Percentiles rank a stretch among this genome's conserved stretches.
phyloP scores from a whole-genome alignment of 35 echinoderm and acorn worm species.

The Patiria miniata region DNA sequence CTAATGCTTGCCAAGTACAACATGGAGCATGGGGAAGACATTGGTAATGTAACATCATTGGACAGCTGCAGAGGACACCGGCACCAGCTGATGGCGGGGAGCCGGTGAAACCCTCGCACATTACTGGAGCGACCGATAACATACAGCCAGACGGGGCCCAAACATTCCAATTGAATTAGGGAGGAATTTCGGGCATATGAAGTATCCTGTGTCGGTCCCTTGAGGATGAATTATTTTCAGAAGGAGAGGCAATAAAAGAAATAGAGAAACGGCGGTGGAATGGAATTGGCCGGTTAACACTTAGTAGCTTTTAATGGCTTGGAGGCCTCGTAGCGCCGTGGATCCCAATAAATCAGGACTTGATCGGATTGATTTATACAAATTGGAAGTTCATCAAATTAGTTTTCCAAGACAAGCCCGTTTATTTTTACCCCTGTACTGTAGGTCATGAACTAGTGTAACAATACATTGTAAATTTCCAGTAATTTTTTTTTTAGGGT shows the following conservation, averaged over 20 bases:
- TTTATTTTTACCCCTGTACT: neutral
- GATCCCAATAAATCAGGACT: neutral
- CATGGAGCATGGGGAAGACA: neutral
- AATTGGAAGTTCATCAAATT: slow-evolving; percentile 3
- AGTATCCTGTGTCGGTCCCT: neutral
- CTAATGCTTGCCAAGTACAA: neutral
- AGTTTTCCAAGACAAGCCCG: too few relatives aligned
- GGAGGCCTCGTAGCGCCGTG: neutral
- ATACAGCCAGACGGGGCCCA: slow-evolving; percentile 3
- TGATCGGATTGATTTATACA: slow-evolving; percentile 9
- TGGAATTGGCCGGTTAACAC: neutral
- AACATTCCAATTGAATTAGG: neutral
- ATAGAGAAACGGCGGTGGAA: neutral
- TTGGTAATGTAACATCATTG: neutral
- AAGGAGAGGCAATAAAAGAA: neutral
- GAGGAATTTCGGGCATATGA: neutral
- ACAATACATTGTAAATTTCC: too few relatives aligned
- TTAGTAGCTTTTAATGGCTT: neutral
- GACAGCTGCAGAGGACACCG: neutral
- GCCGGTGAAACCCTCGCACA: neutral
- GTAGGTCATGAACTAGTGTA: neutral
- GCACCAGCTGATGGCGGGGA: neutral
- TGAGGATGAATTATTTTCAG: neutral
- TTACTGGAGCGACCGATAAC: too few relatives aligned
- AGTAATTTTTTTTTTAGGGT: too few relatives aligned